Base-by-base conservation (phyloP, 2,113 vertebrate species). In the Dolichotis patagonum region DNA sequence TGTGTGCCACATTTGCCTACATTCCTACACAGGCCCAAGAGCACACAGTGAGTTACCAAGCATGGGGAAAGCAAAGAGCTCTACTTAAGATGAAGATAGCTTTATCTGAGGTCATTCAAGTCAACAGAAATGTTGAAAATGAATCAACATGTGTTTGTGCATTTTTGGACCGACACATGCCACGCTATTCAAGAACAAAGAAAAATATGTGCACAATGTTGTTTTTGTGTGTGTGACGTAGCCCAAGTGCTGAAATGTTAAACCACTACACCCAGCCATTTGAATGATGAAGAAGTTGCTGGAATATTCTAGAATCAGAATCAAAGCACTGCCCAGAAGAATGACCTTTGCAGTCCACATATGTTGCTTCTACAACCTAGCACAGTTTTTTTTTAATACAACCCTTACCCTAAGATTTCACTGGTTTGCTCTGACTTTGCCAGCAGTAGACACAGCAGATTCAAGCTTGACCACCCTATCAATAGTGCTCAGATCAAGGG, bases 221-320 rank as follows among this genome's bases (percentile, higher is more conserved):
- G 94, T 49, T 30, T 54, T 67, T 75, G 94, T 56, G 28, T 60
- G 67, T 81, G 80, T 58, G 56, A 94, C 30, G 19, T 17, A 89
- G 60, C 20, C 38, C 69, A 62, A 69, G 26, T 56, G 19, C 3
- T 78, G 38, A 91, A 88, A n/a, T 84, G 73, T 85, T 94, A 83
- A 96, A 56, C 26, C 28, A 56, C 58, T 52, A 83, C 1, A 78
- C 11, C 63, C 73, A 69, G 14, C 7, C 69, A 73, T 85, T 85
- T 65, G 35, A 63, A 88, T 88, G 24, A 85, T 52, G 52, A 88
- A 65, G 69, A 85, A 81, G 14, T 30, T 95, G 32, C 4, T 43
- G 46, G 75, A 60, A 65, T 81, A 90, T 41, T 63, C 69, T 91
- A 83, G 78, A 95, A 56, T 75, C 91, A 65, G 65, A 95, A 83